These are phyloP conservation scores for Drosophila ogumai DNA, from an alignment of 1,140 invertebrate species.

Conservation along the genomic window DNA sequence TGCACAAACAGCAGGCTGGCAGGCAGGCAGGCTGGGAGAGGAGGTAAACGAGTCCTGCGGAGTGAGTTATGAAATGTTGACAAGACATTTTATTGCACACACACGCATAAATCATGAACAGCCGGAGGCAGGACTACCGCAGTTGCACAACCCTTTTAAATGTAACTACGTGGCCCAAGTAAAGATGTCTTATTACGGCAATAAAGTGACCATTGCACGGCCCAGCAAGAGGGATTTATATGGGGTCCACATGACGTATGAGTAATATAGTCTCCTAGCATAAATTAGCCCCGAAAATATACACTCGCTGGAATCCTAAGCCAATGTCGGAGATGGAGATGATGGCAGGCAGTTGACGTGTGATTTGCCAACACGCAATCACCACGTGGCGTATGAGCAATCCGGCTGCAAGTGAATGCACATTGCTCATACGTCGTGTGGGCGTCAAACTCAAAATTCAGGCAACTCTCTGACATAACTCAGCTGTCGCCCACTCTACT, in stretches of 20 bases:
- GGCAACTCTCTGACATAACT: conserved; percentile 4
- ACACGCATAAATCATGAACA: conserved; percentile 52
- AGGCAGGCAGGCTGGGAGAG: no score
- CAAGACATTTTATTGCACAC: conserved; percentile 79
- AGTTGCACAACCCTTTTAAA: conserved; percentile 58
- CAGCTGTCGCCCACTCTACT: background rate
- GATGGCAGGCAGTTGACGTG: conserved; percentile 41
- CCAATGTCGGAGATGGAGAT: conserved; percentile 1
- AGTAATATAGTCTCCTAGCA: conserved; percentile 32
- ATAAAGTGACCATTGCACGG: conserved; percentile 65
- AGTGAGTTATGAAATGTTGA: conserved; percentile 83
- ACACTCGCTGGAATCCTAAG: background rate
- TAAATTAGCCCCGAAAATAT: conserved; percentile 40
- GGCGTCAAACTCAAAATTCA: conserved; percentile 23
- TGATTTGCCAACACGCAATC: conserved; percentile 41
- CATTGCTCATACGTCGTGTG: conserved; percentile 64
- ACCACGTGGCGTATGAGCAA: conserved; percentile 63
- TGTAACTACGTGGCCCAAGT: conserved; percentile 46
- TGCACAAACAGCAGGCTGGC: conserved; percentile 59
- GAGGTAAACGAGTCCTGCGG: conserved; percentile 7
- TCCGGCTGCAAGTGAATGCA: conserved; percentile 54
- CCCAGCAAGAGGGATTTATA: conserved; percentile 42
- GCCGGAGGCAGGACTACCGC: conserved; percentile 41
- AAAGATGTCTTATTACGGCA: conserved; percentile 75
- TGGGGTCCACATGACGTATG: conserved; percentile 25